Conservation (phyloP, 2,888 invertebrate species). For the Cheilosia pagana region DNA sequence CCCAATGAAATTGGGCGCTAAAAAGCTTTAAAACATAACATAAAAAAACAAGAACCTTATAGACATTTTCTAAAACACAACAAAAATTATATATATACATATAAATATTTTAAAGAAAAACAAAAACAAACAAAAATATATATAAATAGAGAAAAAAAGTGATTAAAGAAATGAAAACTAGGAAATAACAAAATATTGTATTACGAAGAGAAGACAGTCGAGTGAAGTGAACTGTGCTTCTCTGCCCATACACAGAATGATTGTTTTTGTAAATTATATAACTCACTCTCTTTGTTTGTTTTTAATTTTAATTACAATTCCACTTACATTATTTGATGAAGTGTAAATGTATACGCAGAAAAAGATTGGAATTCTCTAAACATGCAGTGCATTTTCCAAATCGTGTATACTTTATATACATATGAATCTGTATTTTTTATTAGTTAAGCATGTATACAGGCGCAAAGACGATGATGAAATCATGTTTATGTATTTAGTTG, state of each 20-base stretch:
- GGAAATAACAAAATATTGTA: conserved; percentile 61
- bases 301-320: background rate
- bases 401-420: background rate
- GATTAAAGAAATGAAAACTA: conserved; percentile 63
- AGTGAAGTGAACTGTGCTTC: conserved; percentile 38
- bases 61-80: conserved; percentile 63
- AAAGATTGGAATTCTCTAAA: too few species aligned
- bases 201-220: conserved; percentile 18
- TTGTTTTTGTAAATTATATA: conserved; percentile 29
- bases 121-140: conserved; percentile 59
- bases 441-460: background rate
- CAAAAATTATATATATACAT: conserved; percentile 48
- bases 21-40: conserved; percentile 84
- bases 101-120: conserved; percentile 69
- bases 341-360: background rate
- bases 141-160: conserved; percentile 67
- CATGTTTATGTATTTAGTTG: conserved; percentile 5
- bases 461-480: background rate
- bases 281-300: conserved; percentile 16
- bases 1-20: conserved; percentile 88
- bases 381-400: background rate
- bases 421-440: background rate
- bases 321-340: background rate
- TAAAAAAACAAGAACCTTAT: conserved; percentile 54
- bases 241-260: conserved; percentile 52